Percentiles rank a stretch among this genome's conserved stretches.
These are phyloP conservation scores for Orgyia antiqua DNA, from an alignment of 2,888 invertebrate genomes.

Conservation along the genomic window DNA sequence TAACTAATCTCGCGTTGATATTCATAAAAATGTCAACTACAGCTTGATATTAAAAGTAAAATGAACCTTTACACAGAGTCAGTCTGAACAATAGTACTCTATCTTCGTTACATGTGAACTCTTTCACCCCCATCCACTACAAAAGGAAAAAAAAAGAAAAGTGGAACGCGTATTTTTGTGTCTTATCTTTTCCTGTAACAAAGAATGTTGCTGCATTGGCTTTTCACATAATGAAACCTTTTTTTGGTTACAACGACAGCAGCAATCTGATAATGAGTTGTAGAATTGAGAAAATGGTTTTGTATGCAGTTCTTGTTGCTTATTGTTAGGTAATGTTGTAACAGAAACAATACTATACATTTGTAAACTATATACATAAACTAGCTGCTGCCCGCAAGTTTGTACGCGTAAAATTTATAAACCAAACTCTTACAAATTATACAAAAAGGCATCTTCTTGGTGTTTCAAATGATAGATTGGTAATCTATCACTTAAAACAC, in stretches of 20 bases:
- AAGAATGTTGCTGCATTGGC: conserved; percentile 44
- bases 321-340: too few species aligned
- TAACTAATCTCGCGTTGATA: too few species aligned
- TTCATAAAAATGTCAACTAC: too few species aligned
- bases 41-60: background rate
- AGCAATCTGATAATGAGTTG: conserved; percentile 41
- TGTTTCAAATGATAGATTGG: too few species aligned
- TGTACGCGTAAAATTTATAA: too few species aligned
- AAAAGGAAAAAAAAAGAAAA: conserved; percentile 44
- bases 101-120: conserved; percentile 62
- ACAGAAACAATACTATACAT: too few species aligned
- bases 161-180: conserved; percentile 53
- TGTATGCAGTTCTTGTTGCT: conserved; percentile 5
- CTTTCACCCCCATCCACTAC: conserved; percentile 49
- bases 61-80: background rate
- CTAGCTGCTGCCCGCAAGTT: too few species aligned
- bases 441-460: too few species aligned
- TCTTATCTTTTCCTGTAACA: conserved; percentile 47
- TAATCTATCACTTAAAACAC: too few species aligned
- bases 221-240: conserved; percentile 59
- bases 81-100: conserved; percentile 19
- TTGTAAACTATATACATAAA: too few species aligned
- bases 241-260: conserved; percentile 36
- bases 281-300: conserved; percentile 16
- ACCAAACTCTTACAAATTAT: too few species aligned